Conservation (phyloP, 2,888 invertebrate species). For the Iselma pallidipennis region DNA sequence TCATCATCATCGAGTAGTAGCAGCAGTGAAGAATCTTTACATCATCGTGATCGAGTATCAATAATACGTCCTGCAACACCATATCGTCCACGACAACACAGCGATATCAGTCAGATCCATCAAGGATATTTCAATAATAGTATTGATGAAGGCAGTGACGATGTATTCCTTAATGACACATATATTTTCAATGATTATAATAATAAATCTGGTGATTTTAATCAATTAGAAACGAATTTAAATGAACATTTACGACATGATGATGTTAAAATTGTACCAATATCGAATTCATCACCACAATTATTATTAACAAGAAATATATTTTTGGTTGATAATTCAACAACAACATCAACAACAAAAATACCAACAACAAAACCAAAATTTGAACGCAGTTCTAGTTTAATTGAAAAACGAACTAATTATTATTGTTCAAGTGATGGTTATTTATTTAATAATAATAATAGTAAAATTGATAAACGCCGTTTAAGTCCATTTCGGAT, state of each 20-base stretch:
- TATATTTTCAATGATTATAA: constrained; percentile 31
- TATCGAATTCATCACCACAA: constrained; percentile 50
- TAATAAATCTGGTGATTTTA: constrained; percentile 13
- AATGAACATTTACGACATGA: constrained; percentile 18
- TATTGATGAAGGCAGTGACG: constrained; percentile 41
- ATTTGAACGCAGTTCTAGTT: constrained; percentile 21
- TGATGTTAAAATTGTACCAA: constrained; percentile 1
- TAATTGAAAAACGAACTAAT: constrained; percentile 17
- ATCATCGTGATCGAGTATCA: constrained; percentile 29
- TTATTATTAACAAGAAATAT: constrained; percentile 38
- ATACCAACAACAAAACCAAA: no score
- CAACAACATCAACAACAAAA: no score
- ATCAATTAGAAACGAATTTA: constrained; percentile 23
- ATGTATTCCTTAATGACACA: constrained; percentile 45
- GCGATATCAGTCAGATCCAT: constrained; percentile 29
- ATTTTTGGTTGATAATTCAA: constrained; percentile 42
- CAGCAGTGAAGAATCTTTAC: constrained; percentile 34
- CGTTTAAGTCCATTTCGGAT: constrained; percentile 31
- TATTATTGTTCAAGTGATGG: constrained; percentile 11
- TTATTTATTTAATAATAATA: not conserved
- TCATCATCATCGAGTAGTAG: not conserved
- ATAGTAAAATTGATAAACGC: constrained; percentile 14
- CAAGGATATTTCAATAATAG: constrained; percentile 32
- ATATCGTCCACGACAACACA: constrained; percentile 27
- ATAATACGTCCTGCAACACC: constrained; percentile 39